Base-by-base conservation (phyloP, 64 coral and sea anemone genomes). In the Exaiptasia diaphana region DNA sequence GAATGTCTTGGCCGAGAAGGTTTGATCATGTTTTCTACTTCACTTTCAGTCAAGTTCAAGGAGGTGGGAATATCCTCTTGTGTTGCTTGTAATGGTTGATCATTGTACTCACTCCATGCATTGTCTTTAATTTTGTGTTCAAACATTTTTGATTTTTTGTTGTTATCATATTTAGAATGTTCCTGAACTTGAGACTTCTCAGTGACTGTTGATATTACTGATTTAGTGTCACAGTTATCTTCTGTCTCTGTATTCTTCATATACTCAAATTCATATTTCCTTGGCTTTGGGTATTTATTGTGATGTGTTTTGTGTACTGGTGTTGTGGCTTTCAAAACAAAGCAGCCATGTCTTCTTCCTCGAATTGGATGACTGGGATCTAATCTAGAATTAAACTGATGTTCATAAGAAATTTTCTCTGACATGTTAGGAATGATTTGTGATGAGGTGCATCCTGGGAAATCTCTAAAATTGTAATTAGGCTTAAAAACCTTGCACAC, bases 371-470 rank as follows among this genome's bases (percentile, higher is more conserved):
- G 89, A 38, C 75, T 91, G n/a, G 74, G 81, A 30, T 83, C 80
- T 17, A 91, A 38, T 26, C 89, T 78, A 29, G 89, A 83, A 54
- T 91, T 91, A 77, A 78, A 91, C 74, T 91, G 81, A 64, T 91
- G 89, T 73, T 84, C 73, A 64, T 91, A 91, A 18, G 89, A 91
- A 35, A 91, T 91, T 70, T 77, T 85, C 41, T 91, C 89, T 39
- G 54, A 48, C 20, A 87, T 35, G 34, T 35, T 45, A 17, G 73
- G 61, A 15, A 17, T n/a, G 14, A 38, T 30, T 24, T 15, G 41
- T 65, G 69, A 45, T 12, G 41, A 25, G 28, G 29, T 26, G 23
- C 23, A 73, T 21, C 69, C 69, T 13, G 69, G 69, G 17, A 73
- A 3, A 3, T 42, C 17, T n/a, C 69, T 40, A 2, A 73, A 17